Evolutionary conservation across 1,140 invertebrate species (phyloP).

Genomic region (Pectinophora gossypiella): DNA sequence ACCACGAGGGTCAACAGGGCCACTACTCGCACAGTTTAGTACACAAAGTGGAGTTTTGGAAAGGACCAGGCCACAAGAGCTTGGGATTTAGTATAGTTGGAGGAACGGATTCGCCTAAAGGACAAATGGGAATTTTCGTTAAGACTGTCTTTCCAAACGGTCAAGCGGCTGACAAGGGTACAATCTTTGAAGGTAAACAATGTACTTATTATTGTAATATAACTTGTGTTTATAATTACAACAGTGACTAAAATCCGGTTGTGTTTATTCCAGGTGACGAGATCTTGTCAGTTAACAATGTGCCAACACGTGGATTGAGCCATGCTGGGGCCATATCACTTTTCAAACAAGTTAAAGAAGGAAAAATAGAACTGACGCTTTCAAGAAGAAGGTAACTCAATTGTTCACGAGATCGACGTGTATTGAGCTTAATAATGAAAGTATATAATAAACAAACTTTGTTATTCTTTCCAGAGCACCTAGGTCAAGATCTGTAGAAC

Average conservation of each 20-base stretch:
- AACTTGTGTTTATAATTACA: conserved; percentile 3
- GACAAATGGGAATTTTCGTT: conserved; percentile 93
- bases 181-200: conserved; percentile 87
- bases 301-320: conserved; percentile 87
- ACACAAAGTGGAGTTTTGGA: conserved; percentile 80
- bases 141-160: conserved; percentile 93
- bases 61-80: conserved; percentile 89
- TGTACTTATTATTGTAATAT: conserved; percentile 2
- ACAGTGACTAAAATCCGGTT: conserved; percentile 8
- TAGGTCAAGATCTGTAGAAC: conserved; percentile 74
- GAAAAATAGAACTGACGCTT: conserved; percentile 89
- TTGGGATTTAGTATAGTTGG: conserved; percentile 95
- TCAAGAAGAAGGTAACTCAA: conserved; percentile 79
- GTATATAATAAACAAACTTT: conserved; percentile 11
- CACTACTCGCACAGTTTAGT: conserved; percentile 44
- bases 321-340: conserved; percentile 92
- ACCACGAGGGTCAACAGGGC: conserved; percentile 35
- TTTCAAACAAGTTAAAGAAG: conserved; percentile 92
- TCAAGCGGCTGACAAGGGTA: conserved; percentile 88
- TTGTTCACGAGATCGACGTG: not conserved
- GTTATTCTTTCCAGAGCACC: conserved; percentile 67
- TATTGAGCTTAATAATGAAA: not conserved
- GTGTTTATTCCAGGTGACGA: conserved; percentile 85
- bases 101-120: conserved; percentile 90
- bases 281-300: conserved; percentile 92